A percentile compares a stretch with the other conserved stretches of the same genome.
Conservation (phyloP, 2,797 vertebrate species). For the Etheostoma nigrum region DNA sequence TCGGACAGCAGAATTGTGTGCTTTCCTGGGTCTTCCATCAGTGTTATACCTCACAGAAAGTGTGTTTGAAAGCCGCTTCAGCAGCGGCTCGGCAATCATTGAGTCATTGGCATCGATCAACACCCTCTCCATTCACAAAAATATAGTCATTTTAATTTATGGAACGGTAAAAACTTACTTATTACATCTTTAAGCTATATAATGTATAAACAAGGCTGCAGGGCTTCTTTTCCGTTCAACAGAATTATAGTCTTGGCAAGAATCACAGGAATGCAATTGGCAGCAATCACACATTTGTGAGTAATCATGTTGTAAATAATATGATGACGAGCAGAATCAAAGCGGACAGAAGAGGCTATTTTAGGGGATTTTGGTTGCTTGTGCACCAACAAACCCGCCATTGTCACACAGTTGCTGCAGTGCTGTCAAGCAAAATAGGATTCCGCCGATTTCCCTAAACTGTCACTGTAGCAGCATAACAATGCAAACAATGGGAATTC, state of each 20-base stretch:
- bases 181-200: constrained; percentile 25
- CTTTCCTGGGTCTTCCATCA: background rate
- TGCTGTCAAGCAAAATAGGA: constrained; percentile 68
- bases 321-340: constrained; percentile 60
- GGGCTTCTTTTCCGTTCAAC: constrained; percentile 38
- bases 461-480: constrained; percentile 58
- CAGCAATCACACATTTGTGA: constrained; percentile 63
- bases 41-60: constrained; percentile 4
- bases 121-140: constrained; percentile 5
- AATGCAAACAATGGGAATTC: constrained; percentile 68
- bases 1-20: background rate
- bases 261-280: constrained; percentile 49
- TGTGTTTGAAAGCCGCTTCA: constrained; percentile 7
- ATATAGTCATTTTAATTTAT: constrained; percentile 10
- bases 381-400: constrained; percentile 58
- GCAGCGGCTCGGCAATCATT: constrained; percentile 1
- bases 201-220: constrained; percentile 23
- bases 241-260: constrained; percentile 58
- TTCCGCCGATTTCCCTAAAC: constrained; percentile 62
- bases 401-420: constrained; percentile 53
- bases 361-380: constrained; percentile 58
- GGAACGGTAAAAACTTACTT: constrained; percentile 8
- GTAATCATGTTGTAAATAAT: constrained; percentile 71
- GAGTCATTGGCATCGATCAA: background rate
- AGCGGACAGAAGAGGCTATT: constrained; percentile 68